Evolutionary conservation across 2,113 vertebrate genomes (phyloP).

Genomic region (Anas platyrhynchos): DNA sequence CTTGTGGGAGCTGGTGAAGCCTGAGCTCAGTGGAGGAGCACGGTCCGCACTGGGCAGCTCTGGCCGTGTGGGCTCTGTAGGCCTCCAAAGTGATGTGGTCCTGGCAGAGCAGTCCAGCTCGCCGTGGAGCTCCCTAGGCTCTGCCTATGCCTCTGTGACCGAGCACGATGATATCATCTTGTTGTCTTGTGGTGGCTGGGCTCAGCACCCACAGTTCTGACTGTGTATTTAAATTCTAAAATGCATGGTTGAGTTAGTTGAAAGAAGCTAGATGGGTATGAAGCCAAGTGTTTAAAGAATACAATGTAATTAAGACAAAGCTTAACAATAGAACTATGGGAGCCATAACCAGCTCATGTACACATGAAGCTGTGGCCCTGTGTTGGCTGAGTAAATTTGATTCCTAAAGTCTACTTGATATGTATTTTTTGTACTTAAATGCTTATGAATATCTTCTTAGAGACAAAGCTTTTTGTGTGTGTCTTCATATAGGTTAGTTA

Average conservation of each 20-base stretch:
- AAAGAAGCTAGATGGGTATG: conserved; percentile 36
- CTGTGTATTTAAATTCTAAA: conserved; percentile 6
- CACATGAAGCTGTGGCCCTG: not conserved
- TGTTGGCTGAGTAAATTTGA: not conserved
- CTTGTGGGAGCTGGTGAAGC: not conserved
- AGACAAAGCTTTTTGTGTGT: not conserved
- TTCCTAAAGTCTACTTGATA: not conserved
- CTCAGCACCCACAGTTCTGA: not conserved
- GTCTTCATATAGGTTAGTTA: not conserved
- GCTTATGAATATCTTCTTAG: not conserved
- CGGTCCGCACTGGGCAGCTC: not conserved
- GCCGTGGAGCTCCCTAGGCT: not conserved
- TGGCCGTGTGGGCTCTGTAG: not conserved
- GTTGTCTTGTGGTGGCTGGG: conserved; percentile 5
- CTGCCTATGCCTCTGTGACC: not conserved
- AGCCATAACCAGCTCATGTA: not conserved
- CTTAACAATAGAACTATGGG: conserved; percentile 42
- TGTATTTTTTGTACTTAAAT: not conserved
- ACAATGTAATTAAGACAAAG: conserved; percentile 53
- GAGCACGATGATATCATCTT: not conserved
- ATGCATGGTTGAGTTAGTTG: conserved; percentile 37
- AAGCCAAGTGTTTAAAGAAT: conserved; percentile 52
- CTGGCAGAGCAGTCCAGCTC: not conserved
- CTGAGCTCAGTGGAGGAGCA: not conserved
- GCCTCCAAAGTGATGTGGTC: not conserved